Conservation (phyloP, 2,888 invertebrate genomes). For the Cheilosia urbana region DNA sequence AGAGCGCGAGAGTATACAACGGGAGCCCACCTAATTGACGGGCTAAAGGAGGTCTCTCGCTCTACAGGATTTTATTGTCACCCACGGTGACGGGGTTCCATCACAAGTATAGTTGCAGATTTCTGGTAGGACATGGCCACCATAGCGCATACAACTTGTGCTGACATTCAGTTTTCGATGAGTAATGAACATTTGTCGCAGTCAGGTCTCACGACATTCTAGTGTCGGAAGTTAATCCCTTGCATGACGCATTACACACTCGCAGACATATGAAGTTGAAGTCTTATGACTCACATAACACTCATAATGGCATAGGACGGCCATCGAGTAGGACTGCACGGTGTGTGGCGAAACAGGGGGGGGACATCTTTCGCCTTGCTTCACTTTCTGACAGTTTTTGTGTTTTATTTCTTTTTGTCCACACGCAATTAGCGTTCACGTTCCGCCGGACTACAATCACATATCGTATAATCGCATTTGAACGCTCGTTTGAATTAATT, state of each 20-base stretch:
- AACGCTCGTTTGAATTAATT: slow-evolving; percentile 74
- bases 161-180: slow-evolving; percentile 19
- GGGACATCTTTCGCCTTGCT: slow-evolving; percentile 46
- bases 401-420: slow-evolving; percentile 24
- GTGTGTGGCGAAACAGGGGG: slow-evolving; percentile 49
- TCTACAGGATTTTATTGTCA: slow-evolving; percentile 15
- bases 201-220: slow-evolving; percentile 52
- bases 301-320: slow-evolving; percentile 16
- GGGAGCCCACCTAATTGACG: slow-evolving; percentile 40
- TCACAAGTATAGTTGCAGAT: slow-evolving; percentile 2
- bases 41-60: background rate
- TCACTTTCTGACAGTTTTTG: slow-evolving; percentile 13
- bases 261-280: background rate
- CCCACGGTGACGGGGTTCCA: slow-evolving; percentile 50
- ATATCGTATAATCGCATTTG: slow-evolving; percentile 71
- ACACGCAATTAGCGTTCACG: slow-evolving; percentile 64
- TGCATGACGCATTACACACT: slow-evolving; percentile 54
- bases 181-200: slow-evolving; percentile 49
- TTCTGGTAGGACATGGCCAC: background rate
- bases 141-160: background rate
- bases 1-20: slow-evolving; percentile 20
- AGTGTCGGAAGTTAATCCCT: slow-evolving; percentile 69
- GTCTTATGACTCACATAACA: slow-evolving; percentile 5
- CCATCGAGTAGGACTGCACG: slow-evolving; percentile 18
- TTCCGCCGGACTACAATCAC: slow-evolving; percentile 55